Evolutionary conservation across 2,797 vertebrate species (phyloP).

Genomic region (Brachyalestes nurse): DNA sequence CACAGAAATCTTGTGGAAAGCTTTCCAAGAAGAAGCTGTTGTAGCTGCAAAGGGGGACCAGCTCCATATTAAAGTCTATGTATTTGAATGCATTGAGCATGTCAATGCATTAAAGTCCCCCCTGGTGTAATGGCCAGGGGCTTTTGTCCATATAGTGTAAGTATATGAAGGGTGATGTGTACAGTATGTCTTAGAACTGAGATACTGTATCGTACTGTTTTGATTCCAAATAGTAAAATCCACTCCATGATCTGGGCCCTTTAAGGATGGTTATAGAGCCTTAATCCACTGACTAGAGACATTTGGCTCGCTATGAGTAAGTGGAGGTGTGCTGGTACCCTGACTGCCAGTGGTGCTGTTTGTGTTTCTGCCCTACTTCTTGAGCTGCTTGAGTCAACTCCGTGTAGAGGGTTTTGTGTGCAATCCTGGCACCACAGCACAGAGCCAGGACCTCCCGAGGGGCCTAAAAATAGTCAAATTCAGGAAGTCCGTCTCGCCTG

Average conservation of each 20-base stretch:
- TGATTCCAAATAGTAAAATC: no score
- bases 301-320: constrained; percentile 21
- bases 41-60: no score
- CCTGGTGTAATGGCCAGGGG: no score
- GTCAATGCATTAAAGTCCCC: no score
- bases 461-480: constrained; percentile 62
- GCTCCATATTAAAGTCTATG: no score
- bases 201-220: no score
- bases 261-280: neutral
- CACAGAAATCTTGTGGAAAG: no score
- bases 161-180: no score
- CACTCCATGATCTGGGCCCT: neutral
- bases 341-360: constrained; percentile 27
- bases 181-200: no score
- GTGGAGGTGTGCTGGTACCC: neutral
- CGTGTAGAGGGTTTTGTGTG: constrained; percentile 57
- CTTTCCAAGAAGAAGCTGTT: no score
- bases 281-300: neutral
- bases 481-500: constrained; percentile 59
- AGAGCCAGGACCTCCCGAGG: constrained; percentile 59
- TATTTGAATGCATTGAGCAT: no score
- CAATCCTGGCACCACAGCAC: constrained; percentile 44
- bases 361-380: constrained; percentile 45
- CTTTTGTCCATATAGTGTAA: no score
- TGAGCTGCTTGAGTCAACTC: constrained; percentile 50